Evolutionary conservation across 2,888 invertebrate genomes (phyloP).

Genomic region (Drosophila cracens): DNA sequence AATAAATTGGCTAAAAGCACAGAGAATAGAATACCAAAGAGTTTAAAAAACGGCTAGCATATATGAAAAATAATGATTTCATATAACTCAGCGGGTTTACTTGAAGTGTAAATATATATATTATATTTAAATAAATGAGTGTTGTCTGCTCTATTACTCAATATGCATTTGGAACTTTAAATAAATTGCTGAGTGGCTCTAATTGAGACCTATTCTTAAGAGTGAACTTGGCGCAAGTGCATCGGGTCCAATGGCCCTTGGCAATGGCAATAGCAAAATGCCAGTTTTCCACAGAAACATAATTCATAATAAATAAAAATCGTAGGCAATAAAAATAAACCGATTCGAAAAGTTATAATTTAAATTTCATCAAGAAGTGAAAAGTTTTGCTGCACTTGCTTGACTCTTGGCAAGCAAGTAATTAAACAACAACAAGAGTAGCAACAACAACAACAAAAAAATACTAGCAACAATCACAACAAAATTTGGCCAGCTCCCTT

Average conservation of each 20-base stretch:
- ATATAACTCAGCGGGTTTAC: neutral
- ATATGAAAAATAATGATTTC: neutral
- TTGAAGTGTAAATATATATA: neutral
- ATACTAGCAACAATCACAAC: slow-evolving; percentile 3
- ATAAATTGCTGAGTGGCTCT: neutral
- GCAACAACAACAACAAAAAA: slow-evolving; percentile 1
- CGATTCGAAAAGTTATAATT: slow-evolving; percentile 65
- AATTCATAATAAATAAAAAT: slow-evolving; percentile 13
- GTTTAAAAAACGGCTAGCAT: neutral
- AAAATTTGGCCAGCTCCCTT: slow-evolving; percentile 23
- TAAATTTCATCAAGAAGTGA: slow-evolving; percentile 59
- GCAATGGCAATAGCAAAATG: neutral
- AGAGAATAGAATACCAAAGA: neutral
- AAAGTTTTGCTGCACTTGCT: slow-evolving; percentile 53
- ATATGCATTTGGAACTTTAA: neutral
- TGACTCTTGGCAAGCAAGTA: slow-evolving; percentile 62
- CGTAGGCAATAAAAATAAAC: slow-evolving; percentile 6
- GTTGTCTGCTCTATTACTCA: neutral
- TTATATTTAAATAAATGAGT: neutral
- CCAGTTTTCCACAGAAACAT: neutral
- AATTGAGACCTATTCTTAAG: neutral
- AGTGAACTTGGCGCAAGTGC: neutral
- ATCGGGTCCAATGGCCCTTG: slow-evolving; percentile 1
- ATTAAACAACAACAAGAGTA: slow-evolving; percentile 58
- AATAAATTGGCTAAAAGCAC: neutral